These are phyloP conservation scores for Chaetodon trifasciatus DNA, from an alignment of 2,797 vertebrate species.

Conservation along the genomic window DNA sequence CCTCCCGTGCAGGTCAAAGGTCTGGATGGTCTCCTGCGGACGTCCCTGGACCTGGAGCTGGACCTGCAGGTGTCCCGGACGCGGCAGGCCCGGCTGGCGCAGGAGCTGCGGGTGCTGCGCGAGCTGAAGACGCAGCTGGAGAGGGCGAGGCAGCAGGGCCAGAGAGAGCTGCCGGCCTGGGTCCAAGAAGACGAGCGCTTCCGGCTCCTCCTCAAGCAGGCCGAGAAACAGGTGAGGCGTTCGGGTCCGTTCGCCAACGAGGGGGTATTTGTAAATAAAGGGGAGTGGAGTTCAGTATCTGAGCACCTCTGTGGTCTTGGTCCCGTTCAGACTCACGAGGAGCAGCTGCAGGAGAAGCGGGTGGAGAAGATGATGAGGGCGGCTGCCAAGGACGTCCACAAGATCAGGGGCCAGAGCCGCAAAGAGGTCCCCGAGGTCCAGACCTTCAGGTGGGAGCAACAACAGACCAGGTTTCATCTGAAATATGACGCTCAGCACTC, in stretches of 20 bases:
- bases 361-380: conserved; percentile 96
- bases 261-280: too few relatives aligned
- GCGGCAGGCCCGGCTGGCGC: conserved; percentile 90
- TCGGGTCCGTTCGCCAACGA: not conserved
- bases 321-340: conserved; percentile 80
- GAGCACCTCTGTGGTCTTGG: not conserved
- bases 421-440: conserved; percentile 95
- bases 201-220: conserved; percentile 90
- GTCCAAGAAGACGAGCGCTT: conserved; percentile 93
- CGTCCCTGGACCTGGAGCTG: conserved; percentile 94
- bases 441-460: conserved; percentile 91
- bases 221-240: conserved; percentile 89
- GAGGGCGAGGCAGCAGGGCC: conserved; percentile 90
- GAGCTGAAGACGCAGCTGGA: conserved; percentile 94
- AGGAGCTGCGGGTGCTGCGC: conserved; percentile 92
- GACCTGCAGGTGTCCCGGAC: conserved; percentile 96
- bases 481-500: not conserved
- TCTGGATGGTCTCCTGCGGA: conserved; percentile 89
- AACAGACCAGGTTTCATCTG: too few relatives aligned
- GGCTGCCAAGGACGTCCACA: conserved; percentile 95
- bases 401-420: conserved; percentile 93
- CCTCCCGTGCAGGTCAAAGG: conserved; percentile 77
- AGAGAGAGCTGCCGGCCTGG: conserved; percentile 89
- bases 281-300: not conserved
- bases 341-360: conserved; percentile 91